phyloP scores from a whole-genome alignment of 2,888 invertebrate genomes.

The Scaeva pyrastri region DNA sequence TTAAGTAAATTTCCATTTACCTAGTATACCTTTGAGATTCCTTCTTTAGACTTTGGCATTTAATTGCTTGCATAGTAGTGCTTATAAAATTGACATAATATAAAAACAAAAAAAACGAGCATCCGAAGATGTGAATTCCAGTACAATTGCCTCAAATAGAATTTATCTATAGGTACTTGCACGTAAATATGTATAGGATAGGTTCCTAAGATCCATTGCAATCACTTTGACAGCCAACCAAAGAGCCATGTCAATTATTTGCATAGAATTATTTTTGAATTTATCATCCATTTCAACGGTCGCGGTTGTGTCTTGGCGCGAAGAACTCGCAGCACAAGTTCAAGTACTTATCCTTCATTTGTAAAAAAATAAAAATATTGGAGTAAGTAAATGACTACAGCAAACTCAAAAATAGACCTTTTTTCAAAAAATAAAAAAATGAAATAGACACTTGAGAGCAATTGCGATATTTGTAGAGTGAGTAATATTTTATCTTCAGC shows the following conservation, averaged over 20 bases:
- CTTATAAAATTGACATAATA: slow-evolving; percentile 1
- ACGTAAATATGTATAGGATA: no score
- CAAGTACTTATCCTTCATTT: slow-evolving; percentile 61
- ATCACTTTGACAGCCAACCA: slow-evolving; percentile 30
- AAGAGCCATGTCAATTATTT: slow-evolving; percentile 48
- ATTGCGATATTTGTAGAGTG: neutral
- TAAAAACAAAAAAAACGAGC: slow-evolving; percentile 29
- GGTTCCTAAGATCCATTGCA: slow-evolving; percentile 36
- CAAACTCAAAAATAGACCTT: slow-evolving; percentile 44
- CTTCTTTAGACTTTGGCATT: slow-evolving; percentile 16
- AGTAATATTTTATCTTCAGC: neutral
- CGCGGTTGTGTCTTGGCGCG: neutral
- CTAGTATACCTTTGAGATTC: slow-evolving; percentile 1
- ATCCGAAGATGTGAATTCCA: slow-evolving; percentile 40
- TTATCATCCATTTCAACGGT: slow-evolving; percentile 38
- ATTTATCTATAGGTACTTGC: no score
- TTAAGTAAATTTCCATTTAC: slow-evolving; percentile 19
- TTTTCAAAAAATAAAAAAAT: neutral
- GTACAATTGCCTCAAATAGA: no score
- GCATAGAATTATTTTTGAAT: slow-evolving; percentile 57
- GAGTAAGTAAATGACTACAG: neutral
- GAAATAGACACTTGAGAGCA: slow-evolving; percentile 22
- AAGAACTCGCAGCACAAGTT: slow-evolving; percentile 57
- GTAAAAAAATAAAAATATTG: neutral
- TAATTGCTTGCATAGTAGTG: slow-evolving; percentile 41